phyloP scores from a whole-genome alignment of 2,797 vertebrate species.

The Darevskia mixta region DNA sequence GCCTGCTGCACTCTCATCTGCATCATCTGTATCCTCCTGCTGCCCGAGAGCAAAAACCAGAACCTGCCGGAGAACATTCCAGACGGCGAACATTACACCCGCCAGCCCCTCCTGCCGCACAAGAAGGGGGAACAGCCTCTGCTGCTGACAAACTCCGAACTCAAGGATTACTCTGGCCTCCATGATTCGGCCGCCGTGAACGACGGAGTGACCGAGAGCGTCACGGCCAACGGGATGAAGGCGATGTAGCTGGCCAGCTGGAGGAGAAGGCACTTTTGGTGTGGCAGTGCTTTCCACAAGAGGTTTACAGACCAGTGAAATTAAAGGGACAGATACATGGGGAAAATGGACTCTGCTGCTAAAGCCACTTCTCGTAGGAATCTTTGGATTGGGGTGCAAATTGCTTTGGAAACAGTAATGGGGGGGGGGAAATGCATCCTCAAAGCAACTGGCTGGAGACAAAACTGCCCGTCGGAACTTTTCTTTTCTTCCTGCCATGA shows the following conservation, averaged over 20 bases:
- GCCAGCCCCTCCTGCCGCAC: slow-evolving; percentile 89
- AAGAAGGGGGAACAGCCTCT: slow-evolving; percentile 90
- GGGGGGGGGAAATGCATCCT: slow-evolving; percentile 56
- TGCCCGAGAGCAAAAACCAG: slow-evolving; percentile 92
- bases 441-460: slow-evolving; percentile 63
- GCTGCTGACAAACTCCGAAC: slow-evolving; percentile 87
- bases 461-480: slow-evolving; percentile 67
- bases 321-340: slow-evolving; percentile 64
- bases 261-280: slow-evolving; percentile 64
- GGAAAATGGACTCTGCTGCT: slow-evolving; percentile 68
- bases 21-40: slow-evolving; percentile 97
- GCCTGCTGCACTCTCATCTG: slow-evolving; percentile 99
- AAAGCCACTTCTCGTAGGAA: slow-evolving; percentile 52
- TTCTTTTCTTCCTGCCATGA: slow-evolving; percentile 75
- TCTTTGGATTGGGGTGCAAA: slow-evolving; percentile 54
- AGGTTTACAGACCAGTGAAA: slow-evolving; percentile 75
- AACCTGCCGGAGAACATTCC: slow-evolving; percentile 91
- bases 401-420: slow-evolving; percentile 63
- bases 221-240: slow-evolving; percentile 83
- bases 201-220: slow-evolving; percentile 83
- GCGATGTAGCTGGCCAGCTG: slow-evolving; percentile 80
- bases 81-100: slow-evolving; percentile 90
- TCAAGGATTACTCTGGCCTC: slow-evolving; percentile 90
- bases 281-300: slow-evolving; percentile 68
- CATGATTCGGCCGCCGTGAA: slow-evolving; percentile 81